Base-by-base conservation (phyloP, 2,797 vertebrate genomes). In the Anniella stebbinsi region DNA sequence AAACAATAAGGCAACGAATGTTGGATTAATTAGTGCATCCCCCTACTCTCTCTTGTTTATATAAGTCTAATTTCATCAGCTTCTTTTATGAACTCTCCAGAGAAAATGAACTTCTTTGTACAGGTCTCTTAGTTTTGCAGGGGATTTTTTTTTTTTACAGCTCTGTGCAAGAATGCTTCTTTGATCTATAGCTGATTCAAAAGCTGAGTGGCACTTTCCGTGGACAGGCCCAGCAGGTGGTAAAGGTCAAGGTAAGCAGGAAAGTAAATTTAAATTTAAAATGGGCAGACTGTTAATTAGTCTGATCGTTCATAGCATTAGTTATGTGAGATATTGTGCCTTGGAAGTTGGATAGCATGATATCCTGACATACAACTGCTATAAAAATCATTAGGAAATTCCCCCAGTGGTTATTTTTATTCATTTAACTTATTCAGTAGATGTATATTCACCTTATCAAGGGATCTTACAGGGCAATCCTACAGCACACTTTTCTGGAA, bases 21-120 rank as follows among this genome's bases (percentile, higher is more conserved):
- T 21, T 72, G 36, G 66, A 41, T 88, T 81, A 15, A 54, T 78
- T 78, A 67, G 76, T 23, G 30, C 12, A 80, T 78, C 23, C 83
- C 36, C 10, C 0, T 25, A 23, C 23, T 76, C 38, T 60, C 69
- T 41, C 54, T 12, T 87, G 23, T 57, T 91, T 87, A 77, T 54
- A 87, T 72, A 84, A 75, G 89, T 87, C 72, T 54, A 6, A 69
- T 93, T 93, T 95, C 84, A 92, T 87, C 54, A 88, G 54, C 69
- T 93, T 84, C 86, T 66, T 86, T 90, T 0, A 0, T 87, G 67
- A 63, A 92, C 45, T 89, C 87, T 92, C 80, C 69, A 84, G 91
- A 92, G 90, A 92, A 60, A 66, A 33, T 0, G 0, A 85, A 38
- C 77, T 88, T 75, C 72, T 91, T 80, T 90, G 70, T 84, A 88